These are phyloP conservation scores for Latheticus oryzae DNA, from an alignment of 2,888 invertebrate species.

Conservation along the genomic window DNA sequence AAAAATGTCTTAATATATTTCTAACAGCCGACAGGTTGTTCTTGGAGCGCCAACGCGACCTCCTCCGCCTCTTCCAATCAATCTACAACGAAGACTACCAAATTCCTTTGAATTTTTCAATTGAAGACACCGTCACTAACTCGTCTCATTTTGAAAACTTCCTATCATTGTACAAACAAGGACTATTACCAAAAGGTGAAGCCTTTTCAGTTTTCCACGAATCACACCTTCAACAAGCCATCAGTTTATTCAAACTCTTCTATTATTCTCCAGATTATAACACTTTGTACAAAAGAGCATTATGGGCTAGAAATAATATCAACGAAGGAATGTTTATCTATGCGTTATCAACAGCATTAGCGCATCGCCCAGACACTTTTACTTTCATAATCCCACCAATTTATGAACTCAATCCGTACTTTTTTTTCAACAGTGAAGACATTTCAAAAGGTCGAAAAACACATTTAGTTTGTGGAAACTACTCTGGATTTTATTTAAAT, in stretches of 20 bases:
- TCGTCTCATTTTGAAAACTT: slow-evolving; percentile 70
- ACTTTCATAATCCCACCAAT: slow-evolving; percentile 76
- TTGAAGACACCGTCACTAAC: slow-evolving; percentile 68
- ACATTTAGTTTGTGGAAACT: slow-evolving; percentile 73
- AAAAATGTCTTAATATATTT: too few species aligned
- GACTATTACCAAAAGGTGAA: slow-evolving; percentile 71
- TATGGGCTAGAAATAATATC: slow-evolving; percentile 74
- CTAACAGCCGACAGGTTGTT: slow-evolving; percentile 48
- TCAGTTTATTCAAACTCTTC: slow-evolving; percentile 75
- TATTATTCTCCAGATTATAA: slow-evolving; percentile 78
- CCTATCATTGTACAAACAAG: slow-evolving; percentile 68
- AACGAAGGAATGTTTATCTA: slow-evolving; percentile 80
- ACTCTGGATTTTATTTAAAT: slow-evolving; percentile 70
- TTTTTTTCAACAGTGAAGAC: slow-evolving; percentile 76
- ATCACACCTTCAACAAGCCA: slow-evolving; percentile 72
- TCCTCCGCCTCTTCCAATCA: slow-evolving; percentile 72
- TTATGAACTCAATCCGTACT: slow-evolving; percentile 79
- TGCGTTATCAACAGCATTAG: slow-evolving; percentile 72
- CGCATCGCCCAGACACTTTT: slow-evolving; percentile 74
- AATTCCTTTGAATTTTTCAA: slow-evolving; percentile 68
- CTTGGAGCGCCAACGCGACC: slow-evolving; percentile 56
- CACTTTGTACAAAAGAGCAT: slow-evolving; percentile 76
- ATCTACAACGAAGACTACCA: slow-evolving; percentile 67
- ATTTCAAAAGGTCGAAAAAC: slow-evolving; percentile 67
- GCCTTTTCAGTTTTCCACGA: slow-evolving; percentile 73